phyloP scores from a whole-genome alignment of 2,888 invertebrate species.

The Carpatolechia fugitivella region DNA sequence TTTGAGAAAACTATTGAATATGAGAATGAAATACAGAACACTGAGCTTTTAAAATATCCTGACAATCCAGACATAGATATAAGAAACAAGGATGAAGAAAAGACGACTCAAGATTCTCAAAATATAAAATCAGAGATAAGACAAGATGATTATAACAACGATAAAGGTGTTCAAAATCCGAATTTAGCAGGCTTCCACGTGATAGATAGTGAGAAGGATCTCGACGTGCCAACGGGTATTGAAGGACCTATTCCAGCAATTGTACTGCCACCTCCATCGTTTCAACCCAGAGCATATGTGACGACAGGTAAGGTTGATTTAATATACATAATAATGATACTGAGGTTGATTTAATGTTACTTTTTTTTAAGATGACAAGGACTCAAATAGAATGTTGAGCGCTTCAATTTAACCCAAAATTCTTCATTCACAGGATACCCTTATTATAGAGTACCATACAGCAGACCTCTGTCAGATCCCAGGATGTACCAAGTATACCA shows the following conservation, averaged over 20 bases:
- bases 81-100: background rate
- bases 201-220: conserved; percentile 64
- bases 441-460: background rate
- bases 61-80: background rate
- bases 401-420: background rate
- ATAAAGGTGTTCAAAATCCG: conserved; percentile 43
- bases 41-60: background rate
- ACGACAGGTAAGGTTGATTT: conserved; percentile 3
- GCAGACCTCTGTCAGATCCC: background rate
- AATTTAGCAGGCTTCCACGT: conserved; percentile 57
- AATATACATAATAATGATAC: too few relatives aligned
- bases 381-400: background rate
- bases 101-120: background rate
- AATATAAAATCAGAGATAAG: conserved; percentile 10
- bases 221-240: conserved; percentile 66
- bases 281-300: background rate
- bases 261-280: conserved; percentile 53
- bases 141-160: background rate
- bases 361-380: too few relatives aligned
- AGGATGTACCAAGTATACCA: background rate
- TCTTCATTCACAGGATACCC: background rate
- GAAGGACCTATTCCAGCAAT: conserved; percentile 66
- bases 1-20: background rate
- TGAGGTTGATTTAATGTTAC: too few relatives aligned
- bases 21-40: conserved; percentile 9